Conservation (phyloP, 2,797 vertebrate genomes). For the Pogonophryne albipinna region DNA sequence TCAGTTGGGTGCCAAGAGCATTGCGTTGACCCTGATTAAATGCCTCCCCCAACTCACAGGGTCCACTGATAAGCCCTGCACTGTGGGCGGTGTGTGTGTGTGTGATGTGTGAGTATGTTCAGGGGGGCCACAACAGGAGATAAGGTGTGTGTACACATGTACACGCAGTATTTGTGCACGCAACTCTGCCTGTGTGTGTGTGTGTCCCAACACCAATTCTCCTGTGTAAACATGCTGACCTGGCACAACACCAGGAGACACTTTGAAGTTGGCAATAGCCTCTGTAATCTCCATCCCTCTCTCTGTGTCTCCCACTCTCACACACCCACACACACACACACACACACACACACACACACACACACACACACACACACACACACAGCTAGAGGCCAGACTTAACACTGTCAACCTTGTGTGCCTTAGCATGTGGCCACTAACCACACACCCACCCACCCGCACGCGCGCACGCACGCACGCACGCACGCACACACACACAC, state of each 20-base stretch:
- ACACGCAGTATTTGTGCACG: conserved; percentile 20
- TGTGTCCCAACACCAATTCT: conserved; percentile 71
- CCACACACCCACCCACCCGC: conserved; percentile 20
- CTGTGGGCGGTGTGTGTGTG: conserved; percentile 53
- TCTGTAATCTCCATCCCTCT: conserved; percentile 65
- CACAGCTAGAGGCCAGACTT: conserved; percentile 69
- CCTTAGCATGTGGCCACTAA: conserved; percentile 58
- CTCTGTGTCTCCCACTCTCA: conserved; percentile 52
- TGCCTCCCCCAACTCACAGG: conserved; percentile 71
- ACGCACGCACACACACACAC: conserved; percentile 6
- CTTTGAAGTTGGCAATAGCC: conserved; percentile 81
- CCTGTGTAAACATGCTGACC: conserved; percentile 81
- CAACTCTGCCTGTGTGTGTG: conserved; percentile 1
- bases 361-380: conserved; percentile 32
- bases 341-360: conserved; percentile 18
- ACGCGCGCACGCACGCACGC: conserved; percentile 14
- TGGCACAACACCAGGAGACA: conserved; percentile 78
- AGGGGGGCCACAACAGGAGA: conserved; percentile 41
- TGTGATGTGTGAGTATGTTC: conserved; percentile 50
- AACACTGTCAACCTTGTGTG: conserved; percentile 72
- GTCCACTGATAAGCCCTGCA: conserved; percentile 77
- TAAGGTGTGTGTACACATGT: conserved; percentile 53
- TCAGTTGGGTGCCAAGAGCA: conserved; percentile 74
- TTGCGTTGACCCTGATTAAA: conserved; percentile 80
- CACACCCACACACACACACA: conserved; percentile 6